Conservation (phyloP, 1,140 invertebrate genomes). For the Cherax quadricarinatus region DNA sequence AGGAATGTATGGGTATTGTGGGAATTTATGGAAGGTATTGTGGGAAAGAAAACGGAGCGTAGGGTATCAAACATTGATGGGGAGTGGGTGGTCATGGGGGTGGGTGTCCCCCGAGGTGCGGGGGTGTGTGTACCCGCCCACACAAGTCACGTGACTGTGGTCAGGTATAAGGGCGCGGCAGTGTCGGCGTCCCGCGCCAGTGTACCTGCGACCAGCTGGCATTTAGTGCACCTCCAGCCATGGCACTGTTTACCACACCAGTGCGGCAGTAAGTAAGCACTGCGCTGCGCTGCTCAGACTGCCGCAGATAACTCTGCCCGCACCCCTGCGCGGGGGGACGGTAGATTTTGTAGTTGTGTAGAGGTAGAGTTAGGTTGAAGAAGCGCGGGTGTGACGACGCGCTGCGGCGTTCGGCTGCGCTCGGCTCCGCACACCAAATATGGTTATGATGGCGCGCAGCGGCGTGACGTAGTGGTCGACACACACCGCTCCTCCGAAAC, state of each 20-base stretch:
- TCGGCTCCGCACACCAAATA: constrained; percentile 71
- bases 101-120: constrained; percentile 9
- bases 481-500: constrained; percentile 8
- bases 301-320: neutral
- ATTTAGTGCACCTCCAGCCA: neutral
- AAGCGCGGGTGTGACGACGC: constrained; percentile 45
- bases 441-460: constrained; percentile 71
- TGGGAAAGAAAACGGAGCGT: too few species aligned
- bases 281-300: neutral
- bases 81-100: neutral
- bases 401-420: constrained; percentile 30
- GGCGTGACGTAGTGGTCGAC: constrained; percentile 60
- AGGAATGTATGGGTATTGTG: too few species aligned
- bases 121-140: constrained; percentile 34
- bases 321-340: too few species aligned
- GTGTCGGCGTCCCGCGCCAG: constrained; percentile 16
- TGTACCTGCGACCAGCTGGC: constrained; percentile 7
- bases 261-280: constrained; percentile 26
- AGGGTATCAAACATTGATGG: neutral
- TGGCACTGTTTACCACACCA: neutral
- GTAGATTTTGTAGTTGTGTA: too few species aligned
- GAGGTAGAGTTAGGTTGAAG: neutral
- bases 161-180: constrained; percentile 51
- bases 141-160: constrained; percentile 55
- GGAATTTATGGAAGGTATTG: neutral